These are phyloP conservation scores for Serilophus lunatus DNA, from an alignment of 2,113 vertebrate species.

Conservation along the genomic window DNA sequence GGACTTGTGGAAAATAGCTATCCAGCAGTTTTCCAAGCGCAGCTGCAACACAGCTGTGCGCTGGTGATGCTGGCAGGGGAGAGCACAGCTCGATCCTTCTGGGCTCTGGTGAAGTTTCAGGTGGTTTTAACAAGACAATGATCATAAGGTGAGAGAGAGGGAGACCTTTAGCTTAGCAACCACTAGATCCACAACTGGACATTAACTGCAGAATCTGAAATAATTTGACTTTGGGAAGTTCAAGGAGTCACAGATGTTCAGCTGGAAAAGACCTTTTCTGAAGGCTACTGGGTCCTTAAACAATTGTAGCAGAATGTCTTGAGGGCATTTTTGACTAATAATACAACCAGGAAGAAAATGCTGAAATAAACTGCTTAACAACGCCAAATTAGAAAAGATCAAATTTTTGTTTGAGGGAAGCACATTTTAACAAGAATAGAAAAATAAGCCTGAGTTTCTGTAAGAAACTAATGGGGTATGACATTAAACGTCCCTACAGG, in stretches of 20 bases:
- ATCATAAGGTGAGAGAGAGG: neutral
- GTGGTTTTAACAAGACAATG: neutral
- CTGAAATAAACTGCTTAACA: neutral
- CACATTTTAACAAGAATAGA: neutral
- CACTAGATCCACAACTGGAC: rapidly evolving
- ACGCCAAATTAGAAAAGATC: neutral
- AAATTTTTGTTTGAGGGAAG: neutral
- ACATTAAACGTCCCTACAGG: neutral
- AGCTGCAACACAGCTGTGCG: neutral
- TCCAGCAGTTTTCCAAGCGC: neutral
- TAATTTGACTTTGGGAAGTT: neutral
- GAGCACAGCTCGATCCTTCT: neutral
- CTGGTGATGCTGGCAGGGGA: neutral
- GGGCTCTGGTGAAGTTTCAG: neutral
- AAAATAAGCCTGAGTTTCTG: neutral
- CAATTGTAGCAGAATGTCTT: neutral
- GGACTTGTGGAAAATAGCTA: neutral
- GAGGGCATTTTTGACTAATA: neutral
- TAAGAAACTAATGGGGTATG: neutral
- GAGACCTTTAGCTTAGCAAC: neutral
- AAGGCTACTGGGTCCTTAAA: neutral
- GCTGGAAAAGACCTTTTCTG: neutral
- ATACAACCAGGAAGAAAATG: neutral
- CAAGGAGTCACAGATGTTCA: neutral
- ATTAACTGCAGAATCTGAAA: neutral